phyloP scores from a whole-genome alignment of 2,888 invertebrate species.

The Eulithis prunata region DNA sequence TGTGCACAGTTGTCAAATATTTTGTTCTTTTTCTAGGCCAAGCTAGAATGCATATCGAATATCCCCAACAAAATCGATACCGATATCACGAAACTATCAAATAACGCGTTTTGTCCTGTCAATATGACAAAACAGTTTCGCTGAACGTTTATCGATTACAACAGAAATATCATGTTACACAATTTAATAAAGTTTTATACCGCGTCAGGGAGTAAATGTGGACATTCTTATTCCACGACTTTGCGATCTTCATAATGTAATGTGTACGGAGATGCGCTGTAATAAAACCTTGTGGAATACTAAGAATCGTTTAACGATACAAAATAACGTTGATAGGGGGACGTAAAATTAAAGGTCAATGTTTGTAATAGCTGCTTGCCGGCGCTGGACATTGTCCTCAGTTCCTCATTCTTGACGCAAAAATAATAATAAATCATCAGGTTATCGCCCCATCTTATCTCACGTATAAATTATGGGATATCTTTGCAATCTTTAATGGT shows the following conservation, averaged over 20 bases:
- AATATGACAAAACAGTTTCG: conserved; percentile 33
- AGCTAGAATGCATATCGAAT: conserved; percentile 17
- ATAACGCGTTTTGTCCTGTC: conserved; percentile 33
- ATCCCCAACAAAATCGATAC: conserved; percentile 18
- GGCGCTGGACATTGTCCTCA: conserved; percentile 29
- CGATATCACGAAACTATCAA: conserved; percentile 22
- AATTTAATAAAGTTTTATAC: conserved; percentile 25
- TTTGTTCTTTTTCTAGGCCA: conserved; percentile 16
- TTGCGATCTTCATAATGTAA: conserved; percentile 16
- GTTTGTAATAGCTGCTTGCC: conserved; percentile 44
- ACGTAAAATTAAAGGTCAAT: conserved; percentile 51
- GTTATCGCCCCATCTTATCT: conserved; percentile 16
- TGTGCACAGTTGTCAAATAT: background rate
- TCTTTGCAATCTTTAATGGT: conserved; percentile 13
- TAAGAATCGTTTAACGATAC: conserved; percentile 51
- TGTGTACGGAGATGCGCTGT: conserved; percentile 28
- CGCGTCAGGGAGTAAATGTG: conserved; percentile 15
- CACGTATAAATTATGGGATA: conserved; percentile 18
- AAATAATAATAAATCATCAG: conserved; percentile 25
- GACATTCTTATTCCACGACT: conserved; percentile 23
- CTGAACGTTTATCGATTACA: conserved; percentile 29
- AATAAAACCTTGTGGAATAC: conserved; percentile 47
- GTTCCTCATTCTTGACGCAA: conserved; percentile 38
- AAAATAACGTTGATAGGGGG: conserved; percentile 48
- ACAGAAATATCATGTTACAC: conserved; percentile 29